phyloP scores from a whole-genome alignment of 2,888 invertebrate genomes.

The Plebejus anna region DNA sequence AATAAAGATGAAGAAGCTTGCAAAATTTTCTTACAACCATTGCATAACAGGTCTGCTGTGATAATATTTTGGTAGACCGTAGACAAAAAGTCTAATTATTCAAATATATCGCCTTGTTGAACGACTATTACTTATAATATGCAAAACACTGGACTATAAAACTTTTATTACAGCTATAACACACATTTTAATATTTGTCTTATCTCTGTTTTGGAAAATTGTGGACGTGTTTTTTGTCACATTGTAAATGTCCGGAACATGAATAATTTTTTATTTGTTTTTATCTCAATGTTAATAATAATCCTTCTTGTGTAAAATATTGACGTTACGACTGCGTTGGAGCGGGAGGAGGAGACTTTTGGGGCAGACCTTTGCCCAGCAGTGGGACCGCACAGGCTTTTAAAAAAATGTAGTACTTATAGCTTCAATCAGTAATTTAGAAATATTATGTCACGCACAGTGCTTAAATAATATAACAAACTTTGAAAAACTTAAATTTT shows the following conservation, averaged over 20 bases:
- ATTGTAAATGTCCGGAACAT: neutral
- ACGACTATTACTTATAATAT: neutral
- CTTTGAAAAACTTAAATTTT: neutral
- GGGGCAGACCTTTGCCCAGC: too few relatives aligned
- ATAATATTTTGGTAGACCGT: neutral
- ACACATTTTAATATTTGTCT: neutral
- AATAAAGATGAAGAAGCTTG: too few relatives aligned
- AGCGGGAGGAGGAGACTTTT: too few relatives aligned
- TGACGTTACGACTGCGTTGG: too few relatives aligned
- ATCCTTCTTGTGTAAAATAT: neutral
- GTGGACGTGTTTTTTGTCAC: constrained; percentile 6
- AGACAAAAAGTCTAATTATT: neutral
- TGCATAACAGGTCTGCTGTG: neutral
- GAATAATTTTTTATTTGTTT: neutral
- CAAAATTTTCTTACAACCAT: neutral
- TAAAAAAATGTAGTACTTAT: too few relatives aligned
- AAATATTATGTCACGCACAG: too few relatives aligned
- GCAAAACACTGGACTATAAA: neutral
- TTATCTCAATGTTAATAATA: neutral
- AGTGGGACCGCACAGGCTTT: too few relatives aligned
- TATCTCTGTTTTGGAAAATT: neutral
- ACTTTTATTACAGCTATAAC: neutral
- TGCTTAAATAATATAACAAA: neutral
- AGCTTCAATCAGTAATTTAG: too few relatives aligned
- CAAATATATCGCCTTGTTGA: neutral